Base-by-base conservation (phyloP, 2,113 vertebrate genomes). In the Mastomys natalensis region DNA sequence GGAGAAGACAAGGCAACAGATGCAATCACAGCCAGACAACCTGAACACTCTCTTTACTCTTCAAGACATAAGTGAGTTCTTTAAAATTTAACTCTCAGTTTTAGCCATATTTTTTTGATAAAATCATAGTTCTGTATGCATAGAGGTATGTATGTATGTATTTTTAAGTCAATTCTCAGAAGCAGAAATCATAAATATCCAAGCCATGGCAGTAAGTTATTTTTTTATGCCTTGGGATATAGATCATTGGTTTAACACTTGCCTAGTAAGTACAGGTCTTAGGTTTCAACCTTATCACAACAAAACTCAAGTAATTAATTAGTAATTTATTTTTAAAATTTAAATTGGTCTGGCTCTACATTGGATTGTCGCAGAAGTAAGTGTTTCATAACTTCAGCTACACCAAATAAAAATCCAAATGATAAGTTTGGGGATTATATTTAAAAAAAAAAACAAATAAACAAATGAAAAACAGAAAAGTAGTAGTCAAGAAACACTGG, bases 401-500 rank as follows among this genome's bases (percentile, higher is more conserved):
- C 73, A 29, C 21, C 16, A 82, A 53, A 73, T 72, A 86, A 82
- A 93, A 91, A 72, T 37, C 26, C 10, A 55, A 66, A 60, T 72
- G 66, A 88, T 48, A 26, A 88, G 53, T 73, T 74, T 55, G 21
- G 12, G 68, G 77, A 40, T 77, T 51, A n/a, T 5, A 70, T 89
- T 91, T 90, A 87, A 92, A 85, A 10, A 74, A 87, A 92, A 85
- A 10, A 74, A 43, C 37, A 40, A 74, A 74, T n/a, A 74, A 24
- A 43, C n/a, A 74, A 74, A 74, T n/a, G 37, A n/a, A 37, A 68
- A 72, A 72, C 72, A 74, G 53, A 43, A 87, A 93, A 93, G 45
- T 76, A 55, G 53, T 4, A 76, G 8, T 45, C 24, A 72, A n/a
- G 37, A 26, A 87, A 48, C 21, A 81, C 1, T 58, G 19, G 10